phyloP scores from a whole-genome alignment of 2,113 vertebrate species.

The Vulpes vulpes region DNA sequence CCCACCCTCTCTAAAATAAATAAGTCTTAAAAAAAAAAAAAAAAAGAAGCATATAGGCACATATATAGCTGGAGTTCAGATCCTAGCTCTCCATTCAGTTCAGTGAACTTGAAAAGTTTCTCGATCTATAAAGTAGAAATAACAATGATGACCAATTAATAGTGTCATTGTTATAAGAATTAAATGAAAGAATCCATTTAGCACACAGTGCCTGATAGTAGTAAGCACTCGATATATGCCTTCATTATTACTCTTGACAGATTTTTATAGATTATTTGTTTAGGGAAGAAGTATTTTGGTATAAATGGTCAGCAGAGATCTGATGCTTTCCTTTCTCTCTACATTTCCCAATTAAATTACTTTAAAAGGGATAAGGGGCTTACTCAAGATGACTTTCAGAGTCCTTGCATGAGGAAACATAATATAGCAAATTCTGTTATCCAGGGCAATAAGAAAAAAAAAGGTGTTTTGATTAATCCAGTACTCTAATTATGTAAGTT shows the following conservation, averaged over 20 bases:
- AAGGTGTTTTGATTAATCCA: background rate
- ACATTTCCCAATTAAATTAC: background rate
- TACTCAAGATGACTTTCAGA: conserved; percentile 41
- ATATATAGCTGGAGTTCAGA: background rate
- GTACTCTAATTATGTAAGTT: background rate
- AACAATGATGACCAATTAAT: background rate
- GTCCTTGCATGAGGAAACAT: background rate
- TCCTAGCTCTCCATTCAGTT: background rate
- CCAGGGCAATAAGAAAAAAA: background rate
- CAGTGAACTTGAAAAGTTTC: background rate
- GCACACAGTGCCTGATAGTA: background rate
- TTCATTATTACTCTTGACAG: background rate
- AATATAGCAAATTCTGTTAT: conserved; percentile 9
- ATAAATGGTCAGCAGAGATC: conserved; percentile 1
- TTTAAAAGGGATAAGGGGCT: background rate
- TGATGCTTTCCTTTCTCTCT: background rate
- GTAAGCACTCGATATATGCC: background rate
- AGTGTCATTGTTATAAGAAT: background rate
- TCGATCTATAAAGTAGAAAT: background rate
- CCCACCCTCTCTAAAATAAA: background rate
- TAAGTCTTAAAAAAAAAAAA: background rate
- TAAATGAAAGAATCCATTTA: conserved; percentile 21
- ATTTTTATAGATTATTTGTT: background rate
- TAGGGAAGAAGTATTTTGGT: background rate
- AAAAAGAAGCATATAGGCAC: background rate